These are phyloP conservation scores for Numenius phaeopus DNA, from an alignment of 2,797 vertebrate species.

Conservation along the genomic window DNA sequence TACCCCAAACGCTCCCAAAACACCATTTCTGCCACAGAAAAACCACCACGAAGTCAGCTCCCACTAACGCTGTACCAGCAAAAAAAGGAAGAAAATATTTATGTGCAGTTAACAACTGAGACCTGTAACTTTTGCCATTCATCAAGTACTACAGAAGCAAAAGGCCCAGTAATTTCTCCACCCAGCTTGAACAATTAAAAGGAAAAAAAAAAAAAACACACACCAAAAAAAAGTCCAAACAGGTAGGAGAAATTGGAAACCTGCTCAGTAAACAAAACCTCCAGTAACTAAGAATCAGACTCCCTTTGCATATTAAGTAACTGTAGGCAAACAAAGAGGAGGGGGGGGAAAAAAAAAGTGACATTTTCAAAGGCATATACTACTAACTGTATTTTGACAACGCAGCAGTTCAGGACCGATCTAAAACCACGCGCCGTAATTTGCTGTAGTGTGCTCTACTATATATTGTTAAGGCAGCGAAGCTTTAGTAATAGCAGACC, in stretches of 20 bases:
- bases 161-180: neutral
- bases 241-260: neutral
- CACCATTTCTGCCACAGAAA: neutral
- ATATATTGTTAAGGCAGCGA: neutral
- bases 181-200: neutral
- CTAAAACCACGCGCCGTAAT: neutral
- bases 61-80: rapidly evolving
- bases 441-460: neutral
- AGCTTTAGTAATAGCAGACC: constrained; percentile 2
- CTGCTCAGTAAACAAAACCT: constrained; percentile 1
- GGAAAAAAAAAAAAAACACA: neutral
- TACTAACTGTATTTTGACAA: neutral
- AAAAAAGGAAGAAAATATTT: neutral
- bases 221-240: neutral
- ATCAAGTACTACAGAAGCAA: neutral
- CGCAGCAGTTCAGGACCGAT: neutral
- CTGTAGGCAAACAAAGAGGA: neutral
- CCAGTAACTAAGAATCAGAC: neutral
- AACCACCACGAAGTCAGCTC: neutral
- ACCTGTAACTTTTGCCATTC: neutral
- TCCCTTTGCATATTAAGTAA: neutral
- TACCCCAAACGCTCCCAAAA: neutral
- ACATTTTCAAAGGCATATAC: neutral
- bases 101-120: neutral
- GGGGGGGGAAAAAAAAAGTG: neutral